These are phyloP conservation scores for Drepanosiphum platanoidis DNA, from an alignment of 2,888 invertebrate genomes.

Conservation along the genomic window DNA sequence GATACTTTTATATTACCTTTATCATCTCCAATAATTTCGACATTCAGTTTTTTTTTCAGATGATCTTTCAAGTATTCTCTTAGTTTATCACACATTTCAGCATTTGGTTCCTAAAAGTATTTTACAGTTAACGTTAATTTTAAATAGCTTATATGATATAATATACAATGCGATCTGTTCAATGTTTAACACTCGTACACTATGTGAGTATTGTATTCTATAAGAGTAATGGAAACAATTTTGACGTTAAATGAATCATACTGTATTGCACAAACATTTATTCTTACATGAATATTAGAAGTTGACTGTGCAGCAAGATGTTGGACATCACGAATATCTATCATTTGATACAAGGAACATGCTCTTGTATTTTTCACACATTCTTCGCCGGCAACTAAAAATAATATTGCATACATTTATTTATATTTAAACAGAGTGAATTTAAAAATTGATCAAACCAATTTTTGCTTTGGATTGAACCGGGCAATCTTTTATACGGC, in stretches of 20 bases:
- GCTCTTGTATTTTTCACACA: conserved; percentile 59
- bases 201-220: no score
- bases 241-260: background rate
- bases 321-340: conserved; percentile 51
- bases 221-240: no score
- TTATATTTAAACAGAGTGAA: background rate
- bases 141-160: background rate
- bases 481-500: conserved; percentile 64
- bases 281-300: conserved; percentile 49
- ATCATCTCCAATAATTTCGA: conserved; percentile 42
- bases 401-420: background rate
- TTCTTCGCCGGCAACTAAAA: conserved; percentile 1
- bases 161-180: background rate
- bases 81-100: conserved; percentile 51
- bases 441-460: conserved; percentile 4
- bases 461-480: conserved; percentile 60
- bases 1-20: conserved; percentile 28
- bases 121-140: background rate
- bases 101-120: conserved; percentile 34
- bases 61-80: conserved; percentile 60
- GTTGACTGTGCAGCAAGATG: conserved; percentile 49
- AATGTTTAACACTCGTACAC: no score
- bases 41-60: conserved; percentile 52
- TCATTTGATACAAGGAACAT: conserved; percentile 56
- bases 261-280: background rate